phyloP scores from a whole-genome alignment of 2,113 vertebrate genomes.

The Riparia riparia region DNA sequence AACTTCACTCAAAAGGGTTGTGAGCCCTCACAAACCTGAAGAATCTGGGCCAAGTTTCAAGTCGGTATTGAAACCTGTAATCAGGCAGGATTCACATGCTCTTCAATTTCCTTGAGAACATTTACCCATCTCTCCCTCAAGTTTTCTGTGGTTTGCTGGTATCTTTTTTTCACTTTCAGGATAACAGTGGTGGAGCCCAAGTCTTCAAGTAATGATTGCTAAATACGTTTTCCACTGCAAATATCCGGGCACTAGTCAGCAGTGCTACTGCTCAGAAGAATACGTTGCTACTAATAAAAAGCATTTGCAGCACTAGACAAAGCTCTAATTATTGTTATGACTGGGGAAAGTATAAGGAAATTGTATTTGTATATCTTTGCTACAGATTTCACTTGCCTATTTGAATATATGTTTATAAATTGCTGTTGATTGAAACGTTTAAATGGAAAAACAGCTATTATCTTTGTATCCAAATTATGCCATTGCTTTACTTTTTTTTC shows the following conservation, averaged over 20 bases:
- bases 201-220: neutral
- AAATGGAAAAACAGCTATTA: neutral
- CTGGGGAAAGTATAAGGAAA: neutral
- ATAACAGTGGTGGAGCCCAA: neutral
- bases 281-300: neutral
- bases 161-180: neutral
- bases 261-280: neutral
- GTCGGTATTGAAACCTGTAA: neutral
- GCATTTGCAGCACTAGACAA: neutral
- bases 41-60: conserved; percentile 50
- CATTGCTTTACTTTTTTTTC: neutral
- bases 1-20: neutral
- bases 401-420: neutral
- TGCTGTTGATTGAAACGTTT: neutral
- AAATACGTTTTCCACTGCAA: neutral
- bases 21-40: conserved; percentile 3
- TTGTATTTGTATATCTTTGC: neutral
- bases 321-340: neutral
- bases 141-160: conserved; percentile 10
- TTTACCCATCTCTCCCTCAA: neutral
- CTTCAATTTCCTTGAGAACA: conserved; percentile 35
- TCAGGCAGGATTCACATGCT: neutral
- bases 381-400: neutral
- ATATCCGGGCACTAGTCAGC: neutral
- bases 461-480: neutral